Evolutionary conservation across 1,140 invertebrate genomes (phyloP), one percentile per base, ranked within the genome.

Genomic region (Steinernema feltiae): DNA sequence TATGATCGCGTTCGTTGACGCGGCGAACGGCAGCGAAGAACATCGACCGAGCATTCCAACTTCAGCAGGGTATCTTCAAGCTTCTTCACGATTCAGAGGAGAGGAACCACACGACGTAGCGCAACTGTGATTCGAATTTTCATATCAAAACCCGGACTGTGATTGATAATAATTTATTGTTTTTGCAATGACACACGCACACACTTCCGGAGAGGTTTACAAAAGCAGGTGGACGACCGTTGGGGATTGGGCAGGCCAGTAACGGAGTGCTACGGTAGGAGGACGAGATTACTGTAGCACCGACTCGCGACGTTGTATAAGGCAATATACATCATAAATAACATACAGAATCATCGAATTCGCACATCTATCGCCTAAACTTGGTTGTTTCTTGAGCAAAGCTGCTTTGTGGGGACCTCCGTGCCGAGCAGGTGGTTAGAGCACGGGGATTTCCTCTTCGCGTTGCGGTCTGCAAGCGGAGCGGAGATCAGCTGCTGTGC

Each of bases 371-470:
- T 15, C 7, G 35, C 7, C 53, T 63, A 63, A 3, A 63, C 53
- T 63, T 63, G 53, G 53, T 63, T 63, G 53, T 63, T 63, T 27
- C 53, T 63, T 7, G 53, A 7, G 53, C 53, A 63, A 21, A 63
- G 24, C 53, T 63, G 53, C 53, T 63, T 63, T 3, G 53, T 21
- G 15, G 53, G 24, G 7, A 63, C 53, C 3, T 63, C 53, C 7
- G 12, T 21, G 12, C 12, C 53, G 15, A 63, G 53, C 12, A 63
- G 3, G 2, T 63, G 53, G 53, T 63, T 63, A 21, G 53, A 63
- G 24, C 53, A 63, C 15, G 53, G 53, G 7, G 53, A 63, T 63
- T 63, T 63, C 53, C 53, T 15, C 53, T 63, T 63, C 53, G 24
- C 24, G 53, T 63, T 63, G 7, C 53, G 15, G 53, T 63, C 53